Conservation (phyloP, 2,888 invertebrate genomes). For the Kryphioiulus occultus region DNA sequence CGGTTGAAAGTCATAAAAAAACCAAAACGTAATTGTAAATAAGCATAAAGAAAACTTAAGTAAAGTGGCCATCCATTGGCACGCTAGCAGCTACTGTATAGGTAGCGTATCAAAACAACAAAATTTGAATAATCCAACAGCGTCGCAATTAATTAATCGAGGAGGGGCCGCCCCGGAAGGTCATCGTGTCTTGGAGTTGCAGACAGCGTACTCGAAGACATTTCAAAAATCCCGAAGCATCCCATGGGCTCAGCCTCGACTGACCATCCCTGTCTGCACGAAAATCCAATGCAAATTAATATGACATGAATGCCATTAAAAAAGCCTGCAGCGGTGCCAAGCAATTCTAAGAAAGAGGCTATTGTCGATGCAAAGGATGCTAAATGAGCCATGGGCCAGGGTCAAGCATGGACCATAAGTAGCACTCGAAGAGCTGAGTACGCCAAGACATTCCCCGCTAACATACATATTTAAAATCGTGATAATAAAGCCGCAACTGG, state of each 20-base stretch:
- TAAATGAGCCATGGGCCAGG: slow-evolving; percentile 19
- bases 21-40: too few species aligned
- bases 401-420: slow-evolving; percentile 15
- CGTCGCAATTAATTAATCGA: background rate
- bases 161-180: background rate
- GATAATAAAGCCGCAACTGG: slow-evolving; percentile 12
- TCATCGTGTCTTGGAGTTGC: background rate
- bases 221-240: background rate
- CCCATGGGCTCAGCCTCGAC: background rate
- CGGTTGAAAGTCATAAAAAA: too few species aligned
- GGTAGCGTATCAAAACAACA: background rate
- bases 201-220: background rate
- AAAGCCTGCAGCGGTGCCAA: background rate
- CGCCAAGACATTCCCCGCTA: background rate
- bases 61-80: too few species aligned
- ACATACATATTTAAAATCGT: background rate
- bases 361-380: slow-evolving; percentile 11
- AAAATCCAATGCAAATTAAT: slow-evolving; percentile 11
- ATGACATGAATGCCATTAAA: background rate
- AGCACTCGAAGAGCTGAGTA: background rate
- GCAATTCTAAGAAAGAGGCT: slow-evolving; percentile 3
- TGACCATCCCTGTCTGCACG: slow-evolving; percentile 25
- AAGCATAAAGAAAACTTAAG: too few species aligned
- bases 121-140: background rate
- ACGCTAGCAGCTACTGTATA: too few species aligned